Evolutionary conservation across 2,888 invertebrate species (phyloP), one percentile per base, ranked within the genome.

Genomic region (Drosophila mayaguana): DNA sequence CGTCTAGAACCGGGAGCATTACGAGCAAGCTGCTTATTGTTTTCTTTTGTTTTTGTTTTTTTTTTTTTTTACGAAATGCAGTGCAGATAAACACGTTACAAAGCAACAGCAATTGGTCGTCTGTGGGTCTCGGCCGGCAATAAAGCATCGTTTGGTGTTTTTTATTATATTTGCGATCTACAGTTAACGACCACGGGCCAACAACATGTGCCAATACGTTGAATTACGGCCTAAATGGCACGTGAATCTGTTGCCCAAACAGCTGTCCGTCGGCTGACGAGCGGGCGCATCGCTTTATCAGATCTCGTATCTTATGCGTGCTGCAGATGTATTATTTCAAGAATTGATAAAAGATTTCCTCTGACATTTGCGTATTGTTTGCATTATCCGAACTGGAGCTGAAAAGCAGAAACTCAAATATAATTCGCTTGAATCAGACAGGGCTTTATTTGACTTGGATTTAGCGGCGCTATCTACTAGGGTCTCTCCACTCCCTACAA

Each of bases 291-390:
- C 28, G n/a, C 48, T 53, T 64, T 57, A 77, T 72, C 43, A 51
- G 50, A 63, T 56, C 56, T 40, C 64, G 53, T 75, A 72, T 70
- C 79, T 75, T 20, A 59, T 50, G 65, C 64, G 64, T 73, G 65
- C 59, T 88, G 86, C 89, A 73, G 87, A 73, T 78, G 86, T 74
- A 66, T 61, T 77, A 63, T 69, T 77, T 65, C 50, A 40, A 28
- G 59, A 67, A 65, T 71, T 77, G 74, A 77, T 81, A 83, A 83
- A 74, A 54, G 46, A 18, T 45, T 64, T 57, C 48, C 63, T 43
- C 66, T 42, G 65, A 65, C 81, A 87, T 81, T 81, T 83, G 72
- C 83, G 81, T 72, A 81, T 38, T 87, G 72, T 86, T 86, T 87
- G 75, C 63, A 57, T 53, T 74, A 51, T 65, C 40, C 38, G 36